phyloP scores from a whole-genome alignment of 2,797 vertebrate genomes.

The Cuculus canorus region DNA sequence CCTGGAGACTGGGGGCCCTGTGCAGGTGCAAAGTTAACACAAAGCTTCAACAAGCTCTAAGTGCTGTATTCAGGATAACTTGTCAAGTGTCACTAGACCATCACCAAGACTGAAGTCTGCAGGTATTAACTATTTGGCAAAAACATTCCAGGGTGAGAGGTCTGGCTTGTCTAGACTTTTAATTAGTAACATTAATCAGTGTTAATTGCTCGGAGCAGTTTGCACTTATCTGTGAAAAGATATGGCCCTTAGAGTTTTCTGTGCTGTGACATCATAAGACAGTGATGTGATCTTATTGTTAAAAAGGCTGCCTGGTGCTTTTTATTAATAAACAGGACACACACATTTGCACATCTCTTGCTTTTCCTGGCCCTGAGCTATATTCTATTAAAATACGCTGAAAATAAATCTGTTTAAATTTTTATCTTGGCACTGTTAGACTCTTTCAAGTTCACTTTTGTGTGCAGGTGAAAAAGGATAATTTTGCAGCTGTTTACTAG shows the following conservation, averaged over 20 bases:
- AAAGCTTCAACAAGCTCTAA: conserved; percentile 32
- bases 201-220: not conserved
- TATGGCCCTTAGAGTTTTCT: not conserved
- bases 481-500: not conserved
- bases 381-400: not conserved
- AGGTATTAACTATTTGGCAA: not conserved
- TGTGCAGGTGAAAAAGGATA: not conserved
- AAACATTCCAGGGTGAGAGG: not conserved
- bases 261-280: not conserved
- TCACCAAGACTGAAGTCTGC: not conserved
- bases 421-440: not conserved
- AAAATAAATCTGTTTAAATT: not conserved
- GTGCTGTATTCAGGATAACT: not conserved
- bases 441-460: not conserved
- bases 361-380: not conserved
- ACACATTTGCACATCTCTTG: not conserved
- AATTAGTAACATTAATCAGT: conserved; percentile 34
- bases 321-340: not conserved
- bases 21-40: conserved; percentile 64
- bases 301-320: not conserved
- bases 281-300: not conserved
- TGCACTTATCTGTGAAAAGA: not conserved
- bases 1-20: conserved; percentile 17
- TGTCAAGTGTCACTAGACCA: not conserved
- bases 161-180: conserved; percentile 5